phyloP scores from a whole-genome alignment of 2,888 invertebrate species.

The Yponomeuta evonymella region DNA sequence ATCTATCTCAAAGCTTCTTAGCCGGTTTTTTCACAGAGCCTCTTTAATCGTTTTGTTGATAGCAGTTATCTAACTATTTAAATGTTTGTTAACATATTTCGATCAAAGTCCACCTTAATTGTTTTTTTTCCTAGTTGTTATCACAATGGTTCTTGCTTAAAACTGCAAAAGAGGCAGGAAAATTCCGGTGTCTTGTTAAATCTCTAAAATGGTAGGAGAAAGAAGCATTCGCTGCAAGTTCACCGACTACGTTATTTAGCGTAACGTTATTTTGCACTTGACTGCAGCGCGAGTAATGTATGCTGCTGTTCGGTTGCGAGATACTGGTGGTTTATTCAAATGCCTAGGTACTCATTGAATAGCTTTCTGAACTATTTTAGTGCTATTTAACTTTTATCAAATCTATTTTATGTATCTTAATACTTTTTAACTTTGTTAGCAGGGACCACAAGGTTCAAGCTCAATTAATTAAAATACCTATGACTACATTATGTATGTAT shows the following conservation, averaged over 20 bases:
- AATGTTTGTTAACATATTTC: too few species aligned
- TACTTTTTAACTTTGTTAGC: too few species aligned
- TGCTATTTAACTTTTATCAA: too few species aligned
- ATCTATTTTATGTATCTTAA: too few species aligned
- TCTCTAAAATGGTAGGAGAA: conserved; percentile 19
- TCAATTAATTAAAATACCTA: too few species aligned
- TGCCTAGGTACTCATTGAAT: background rate
- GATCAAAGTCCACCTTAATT: too few species aligned
- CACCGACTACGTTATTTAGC: conserved; percentile 17
- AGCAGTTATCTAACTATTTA: too few species aligned
- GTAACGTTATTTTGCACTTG: conserved; percentile 9
- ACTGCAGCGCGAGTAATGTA: background rate
- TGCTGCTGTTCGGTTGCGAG: background rate
- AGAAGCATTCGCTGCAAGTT: conserved; percentile 12
- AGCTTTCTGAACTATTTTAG: background rate
- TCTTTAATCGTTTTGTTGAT: too few species aligned
- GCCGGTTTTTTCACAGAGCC: too few species aligned
- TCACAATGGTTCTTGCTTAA: conserved; percentile 24
- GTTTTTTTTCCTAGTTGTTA: background rate
- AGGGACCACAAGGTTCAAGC: too few species aligned
- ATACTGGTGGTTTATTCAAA: background rate
- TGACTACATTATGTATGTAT: too few species aligned
- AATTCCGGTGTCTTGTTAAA: conserved; percentile 52
- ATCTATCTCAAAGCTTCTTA: too few species aligned
- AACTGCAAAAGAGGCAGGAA: conserved; percentile 45